phyloP scores from a whole-genome alignment of 2,113 vertebrate species.

The Erpornis zantholeuca region DNA sequence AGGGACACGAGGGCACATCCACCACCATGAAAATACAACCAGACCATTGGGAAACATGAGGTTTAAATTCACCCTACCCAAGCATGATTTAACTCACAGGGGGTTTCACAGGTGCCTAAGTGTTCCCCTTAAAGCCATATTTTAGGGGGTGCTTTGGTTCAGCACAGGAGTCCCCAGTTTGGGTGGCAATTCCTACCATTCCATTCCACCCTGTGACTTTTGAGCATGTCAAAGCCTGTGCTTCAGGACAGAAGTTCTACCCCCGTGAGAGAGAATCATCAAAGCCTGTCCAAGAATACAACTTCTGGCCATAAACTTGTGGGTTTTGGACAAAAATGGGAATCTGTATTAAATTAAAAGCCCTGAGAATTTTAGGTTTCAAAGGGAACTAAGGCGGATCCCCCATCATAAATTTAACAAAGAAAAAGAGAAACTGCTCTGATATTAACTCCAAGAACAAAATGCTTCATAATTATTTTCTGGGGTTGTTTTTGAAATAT shows the following conservation, averaged over 20 bases:
- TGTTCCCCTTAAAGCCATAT: neutral
- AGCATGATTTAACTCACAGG: neutral
- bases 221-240: neutral
- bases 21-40: neutral
- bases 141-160: neutral
- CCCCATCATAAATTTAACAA: neutral
- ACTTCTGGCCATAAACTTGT: neutral
- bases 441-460: neutral
- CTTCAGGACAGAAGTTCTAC: neutral
- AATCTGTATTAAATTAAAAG: neutral
- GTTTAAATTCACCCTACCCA: neutral
- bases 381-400: neutral
- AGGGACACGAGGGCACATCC: neutral
- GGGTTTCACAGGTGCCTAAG: neutral
- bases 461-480: neutral
- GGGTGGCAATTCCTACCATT: neutral
- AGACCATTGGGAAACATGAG: neutral
- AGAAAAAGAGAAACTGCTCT: neutral
- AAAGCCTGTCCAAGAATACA: neutral
- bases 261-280: neutral
- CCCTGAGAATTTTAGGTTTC: neutral
- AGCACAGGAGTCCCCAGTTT: neutral
- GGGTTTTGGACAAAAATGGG: neutral
- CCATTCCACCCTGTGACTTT: neutral
- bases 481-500: neutral